Evolutionary conservation across 1,140 invertebrate genomes (phyloP), one percentile per base, ranked within the genome.

Genomic region (Chelonus insularis): DNA sequence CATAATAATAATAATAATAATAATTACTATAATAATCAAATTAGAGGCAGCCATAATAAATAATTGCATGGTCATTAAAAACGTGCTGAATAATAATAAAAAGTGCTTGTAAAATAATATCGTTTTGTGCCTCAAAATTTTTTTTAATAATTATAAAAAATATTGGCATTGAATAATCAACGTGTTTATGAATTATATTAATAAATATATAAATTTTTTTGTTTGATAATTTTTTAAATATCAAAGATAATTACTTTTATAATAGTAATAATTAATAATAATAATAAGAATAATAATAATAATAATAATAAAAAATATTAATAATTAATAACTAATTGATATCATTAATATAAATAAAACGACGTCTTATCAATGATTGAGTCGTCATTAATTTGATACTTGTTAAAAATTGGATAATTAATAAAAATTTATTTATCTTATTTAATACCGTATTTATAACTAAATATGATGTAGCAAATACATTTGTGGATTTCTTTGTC

Each of bases 111-210:
- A 51, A 39, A 59, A 62, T 56, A 45, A 65, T 56, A 60, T 59
- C 41, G 50, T 59, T 43, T 54, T 29, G 43, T 65, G 16, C 43
- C 8, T 23, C 16, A 6, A 39, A n/a, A n/a, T n/a, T n/a, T n/a
- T n/a, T n/a, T 41, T 60, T 61, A 43, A 39, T 41, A 59, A 64
- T 56, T 23, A 52, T 45, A 39, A 39, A 39, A 39, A 51, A 60
- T 57, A 60, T 43, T 64, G 39, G 47, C 39, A 18, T 54, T 55
- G n/a, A n/a, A n/a, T n/a, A 51, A 47, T 63, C 57, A 39, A 39
- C 37, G 37, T 39, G 39, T 39, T 54, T 61, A 43, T 56, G 57
- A 60, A 52, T 47, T 16, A 32, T 60, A 60, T 52, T 54, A 39
- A 60, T 60, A 52, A 52, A 48, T 37, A 60, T 39, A 39, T 39